Evolutionary conservation across 2,797 vertebrate species (phyloP).

Genomic region (Kryptolebias ocellatus): DNA sequence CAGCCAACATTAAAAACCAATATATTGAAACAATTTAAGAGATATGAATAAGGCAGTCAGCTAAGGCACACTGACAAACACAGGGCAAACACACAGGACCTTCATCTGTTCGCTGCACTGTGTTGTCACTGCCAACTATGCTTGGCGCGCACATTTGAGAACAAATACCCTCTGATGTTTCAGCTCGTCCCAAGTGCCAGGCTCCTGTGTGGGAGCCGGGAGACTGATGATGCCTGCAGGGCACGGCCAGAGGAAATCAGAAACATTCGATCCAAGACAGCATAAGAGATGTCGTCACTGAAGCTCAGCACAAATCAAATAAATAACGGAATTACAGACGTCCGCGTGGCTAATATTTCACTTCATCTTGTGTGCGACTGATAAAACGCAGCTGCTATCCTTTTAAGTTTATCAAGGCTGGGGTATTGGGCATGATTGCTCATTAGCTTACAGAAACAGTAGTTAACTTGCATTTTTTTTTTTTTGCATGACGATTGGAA

Average conservation of each 20-base stretch:
- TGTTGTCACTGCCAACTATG: conserved; percentile 37
- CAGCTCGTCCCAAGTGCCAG: conserved; percentile 33
- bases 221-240: conserved; percentile 26
- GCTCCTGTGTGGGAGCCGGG: conserved; percentile 17
- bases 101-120: conserved; percentile 39
- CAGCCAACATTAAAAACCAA: not conserved
- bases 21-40: conserved; percentile 13
- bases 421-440: conserved; percentile 13
- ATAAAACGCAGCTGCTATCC: not conserved
- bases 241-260: conserved; percentile 41
- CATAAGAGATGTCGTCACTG: conserved; percentile 7
- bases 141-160: conserved; percentile 32
- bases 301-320: not conserved
- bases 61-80: conserved; percentile 7
- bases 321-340: not conserved
- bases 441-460: conserved; percentile 7
- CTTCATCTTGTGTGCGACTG: not conserved
- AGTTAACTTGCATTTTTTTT: conserved; percentile 25
- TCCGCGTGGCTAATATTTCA: conserved; percentile 13
- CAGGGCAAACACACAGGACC: conserved; percentile 33
- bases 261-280: conserved; percentile 14
- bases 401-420: not conserved
- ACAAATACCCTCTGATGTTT: conserved; percentile 42
- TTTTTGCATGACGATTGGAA: conserved; percentile 31
- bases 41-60: conserved; percentile 10